Base-by-base conservation (phyloP, 2,113 vertebrate genomes). In the Poeciliopsis occidentalis region DNA sequence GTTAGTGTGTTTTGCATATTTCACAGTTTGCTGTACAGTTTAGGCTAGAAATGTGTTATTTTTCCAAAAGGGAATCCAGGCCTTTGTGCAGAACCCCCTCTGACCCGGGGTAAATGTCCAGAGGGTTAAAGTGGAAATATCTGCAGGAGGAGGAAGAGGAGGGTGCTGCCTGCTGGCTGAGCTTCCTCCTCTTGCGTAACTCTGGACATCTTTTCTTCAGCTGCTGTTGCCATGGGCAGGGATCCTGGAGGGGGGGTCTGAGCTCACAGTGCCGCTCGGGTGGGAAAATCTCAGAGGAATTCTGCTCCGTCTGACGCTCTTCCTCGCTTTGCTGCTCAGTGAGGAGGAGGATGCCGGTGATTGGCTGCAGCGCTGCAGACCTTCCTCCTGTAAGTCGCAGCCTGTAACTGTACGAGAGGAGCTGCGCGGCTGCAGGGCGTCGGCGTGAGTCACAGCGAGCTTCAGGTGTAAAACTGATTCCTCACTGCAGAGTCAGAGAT, bases 191-290 rank as follows among this genome's bases (percentile, higher is more conserved):
- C 92, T 96, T 95, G 95, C 95, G 81, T 96, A 96, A 96, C 94
- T 81, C 82, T 84, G 95, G 86, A 92, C 76, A 90, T 92, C 93
- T 93, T 92, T 90, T 93, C 95, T 93, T 93, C 87, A 91, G 94
- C 94, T 83, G 90, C 91, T 91, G 97, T 98, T 97, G 96, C 96
- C 94, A 97, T 97, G 96, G 96, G 44, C 19, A 95, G 71, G 91
- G 87, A 92, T 92, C 93, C 93, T 91, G 32, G 92, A 37, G 62
- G 30, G n/a, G 93, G 93, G 93, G 93, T 78, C 90, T 82, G 91
- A 86, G 91, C 93, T 86, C 79, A 69, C 44, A 47, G 44, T 47
- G 44, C 13, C 44, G 19, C 44, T 19, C 2, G 41, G 68, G 77
- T 30, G 76, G 66, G 86, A 88, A 93, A 67, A 67, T 83, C 84